phyloP scores from a whole-genome alignment of 2,888 invertebrate species.

The Thalpophila matura region DNA sequence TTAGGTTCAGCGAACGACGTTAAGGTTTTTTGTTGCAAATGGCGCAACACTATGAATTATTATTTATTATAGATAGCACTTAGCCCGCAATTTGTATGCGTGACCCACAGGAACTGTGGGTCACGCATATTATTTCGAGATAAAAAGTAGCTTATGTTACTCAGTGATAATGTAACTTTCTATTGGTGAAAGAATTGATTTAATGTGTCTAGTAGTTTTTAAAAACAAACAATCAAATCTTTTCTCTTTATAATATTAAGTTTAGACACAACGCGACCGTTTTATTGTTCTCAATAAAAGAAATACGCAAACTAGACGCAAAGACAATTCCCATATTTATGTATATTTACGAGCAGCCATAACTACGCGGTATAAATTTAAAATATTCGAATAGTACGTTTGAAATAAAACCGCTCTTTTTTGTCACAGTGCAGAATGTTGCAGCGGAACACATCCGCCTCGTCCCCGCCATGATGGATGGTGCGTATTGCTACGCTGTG shows the following conservation, averaged over 20 bases:
- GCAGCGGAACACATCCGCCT: constrained; percentile 29
- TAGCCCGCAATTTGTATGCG: no score
- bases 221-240: no score
- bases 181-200: no score
- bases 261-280: constrained; percentile 35
- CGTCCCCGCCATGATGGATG: constrained; percentile 19
- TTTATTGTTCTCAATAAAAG: constrained; percentile 49
- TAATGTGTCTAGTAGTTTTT: no score
- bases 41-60: background rate
- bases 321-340: constrained; percentile 49
- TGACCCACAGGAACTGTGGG: no score
- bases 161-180: no score
- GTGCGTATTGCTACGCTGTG: constrained; percentile 2
- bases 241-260: no score
- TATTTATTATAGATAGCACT: no score
- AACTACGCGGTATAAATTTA: constrained; percentile 41
- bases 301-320: constrained; percentile 45
- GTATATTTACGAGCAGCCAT: constrained; percentile 47
- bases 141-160: no score
- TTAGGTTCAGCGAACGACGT: background rate
- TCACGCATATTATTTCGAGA: no score
- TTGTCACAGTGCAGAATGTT: constrained; percentile 39
- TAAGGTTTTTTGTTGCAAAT: no score
- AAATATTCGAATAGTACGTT: constrained; percentile 53
- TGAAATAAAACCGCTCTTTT: constrained; percentile 47